Conservation (phyloP, 2,888 invertebrate species). For the Flexamia atlantica region DNA sequence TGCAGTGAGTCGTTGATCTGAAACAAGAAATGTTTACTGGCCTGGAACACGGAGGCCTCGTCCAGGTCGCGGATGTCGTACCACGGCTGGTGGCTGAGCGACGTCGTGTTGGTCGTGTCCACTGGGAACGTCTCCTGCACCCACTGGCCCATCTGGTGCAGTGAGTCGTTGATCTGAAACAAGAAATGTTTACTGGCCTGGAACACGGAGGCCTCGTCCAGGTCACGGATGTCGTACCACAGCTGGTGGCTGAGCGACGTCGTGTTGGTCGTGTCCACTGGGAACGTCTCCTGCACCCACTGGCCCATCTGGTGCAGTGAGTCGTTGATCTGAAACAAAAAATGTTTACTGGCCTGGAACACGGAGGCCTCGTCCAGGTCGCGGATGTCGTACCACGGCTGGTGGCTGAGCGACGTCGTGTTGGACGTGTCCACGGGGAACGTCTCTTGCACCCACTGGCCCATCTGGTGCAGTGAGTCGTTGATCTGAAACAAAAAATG, state of each 20-base stretch:
- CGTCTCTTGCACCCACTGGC: conserved; percentile 47
- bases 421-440: conserved; percentile 24
- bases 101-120: conserved; percentile 17
- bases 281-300: conserved; percentile 47
- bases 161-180: conserved; percentile 43
- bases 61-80: conserved; percentile 3
- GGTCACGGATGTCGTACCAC: background rate
- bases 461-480: conserved; percentile 52
- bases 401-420: background rate
- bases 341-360: conserved; percentile 48
- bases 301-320: conserved; percentile 50
- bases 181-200: no score
- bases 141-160: conserved; percentile 54
- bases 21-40: no score
- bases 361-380: conserved; percentile 35
- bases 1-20: conserved; percentile 51
- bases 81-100: background rate
- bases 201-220: conserved; percentile 44
- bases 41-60: conserved; percentile 41
- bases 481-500: conserved; percentile 36
- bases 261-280: conserved; percentile 16
- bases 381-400: background rate
- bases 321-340: conserved; percentile 44
- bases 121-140: conserved; percentile 39
- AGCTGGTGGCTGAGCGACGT: background rate